Conservation (phyloP, 2,888 invertebrate species). For the Drosophila ustulata region DNA sequence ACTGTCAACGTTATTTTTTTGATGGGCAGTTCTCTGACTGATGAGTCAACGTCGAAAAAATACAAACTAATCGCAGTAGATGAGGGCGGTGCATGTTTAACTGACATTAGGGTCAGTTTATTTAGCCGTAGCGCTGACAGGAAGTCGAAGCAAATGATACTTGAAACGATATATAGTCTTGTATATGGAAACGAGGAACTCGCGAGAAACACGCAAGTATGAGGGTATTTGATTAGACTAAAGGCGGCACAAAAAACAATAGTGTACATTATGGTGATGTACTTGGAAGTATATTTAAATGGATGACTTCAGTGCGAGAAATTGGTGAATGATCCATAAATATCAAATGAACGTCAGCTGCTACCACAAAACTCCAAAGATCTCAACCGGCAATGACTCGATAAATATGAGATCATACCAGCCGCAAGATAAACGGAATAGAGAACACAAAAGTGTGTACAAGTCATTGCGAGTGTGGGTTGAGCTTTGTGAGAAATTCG, state of each 20-base stretch:
- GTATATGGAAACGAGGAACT: not conserved
- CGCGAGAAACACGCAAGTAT: constrained; percentile 10
- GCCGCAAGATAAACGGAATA: constrained; percentile 4
- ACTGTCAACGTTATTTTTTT: constrained; percentile 12
- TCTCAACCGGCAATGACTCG: constrained; percentile 16
- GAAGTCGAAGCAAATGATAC: constrained; percentile 57
- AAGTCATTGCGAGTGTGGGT: constrained; percentile 5
- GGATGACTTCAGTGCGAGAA: constrained; percentile 13
- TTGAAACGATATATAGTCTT: constrained; percentile 30
- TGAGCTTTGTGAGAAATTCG: not conserved
- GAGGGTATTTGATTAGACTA: constrained; percentile 12
- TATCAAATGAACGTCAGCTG: constrained; percentile 38
- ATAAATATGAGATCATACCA: constrained; percentile 19
- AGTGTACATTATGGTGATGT: not conserved
- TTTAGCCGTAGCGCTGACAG: constrained; percentile 44
- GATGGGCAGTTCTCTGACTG: constrained; percentile 36
- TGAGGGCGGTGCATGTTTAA: constrained; percentile 66
- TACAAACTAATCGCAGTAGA: constrained; percentile 3
- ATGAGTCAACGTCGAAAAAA: constrained; percentile 58
- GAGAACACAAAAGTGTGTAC: constrained; percentile 10
- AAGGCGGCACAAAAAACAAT: not conserved
- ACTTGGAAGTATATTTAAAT: constrained; percentile 3
- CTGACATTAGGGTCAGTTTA: constrained; percentile 66
- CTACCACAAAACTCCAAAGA: constrained; percentile 41
- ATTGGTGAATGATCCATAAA: constrained; percentile 48